Conservation (phyloP, 2,113 vertebrate species). For the Podilymbus podiceps region DNA sequence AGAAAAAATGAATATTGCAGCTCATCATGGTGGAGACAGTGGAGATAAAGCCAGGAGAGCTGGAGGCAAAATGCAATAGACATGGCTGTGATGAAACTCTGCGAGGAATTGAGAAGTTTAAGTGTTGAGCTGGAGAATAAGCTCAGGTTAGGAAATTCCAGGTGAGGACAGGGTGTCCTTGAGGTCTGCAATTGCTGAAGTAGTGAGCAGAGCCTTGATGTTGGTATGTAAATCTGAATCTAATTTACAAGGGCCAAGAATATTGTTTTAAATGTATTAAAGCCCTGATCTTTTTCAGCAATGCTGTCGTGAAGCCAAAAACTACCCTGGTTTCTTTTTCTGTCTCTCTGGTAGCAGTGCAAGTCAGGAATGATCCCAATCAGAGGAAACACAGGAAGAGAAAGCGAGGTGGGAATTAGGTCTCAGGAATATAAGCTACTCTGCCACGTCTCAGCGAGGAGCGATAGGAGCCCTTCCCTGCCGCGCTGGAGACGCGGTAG, state of each 20-base stretch:
- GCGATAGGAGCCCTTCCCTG: neutral
- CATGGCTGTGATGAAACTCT: neutral
- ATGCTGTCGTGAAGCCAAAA: neutral
- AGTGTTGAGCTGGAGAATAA: neutral
- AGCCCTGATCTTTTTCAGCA: neutral
- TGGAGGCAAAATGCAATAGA: neutral
- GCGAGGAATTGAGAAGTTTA: rapidly evolving
- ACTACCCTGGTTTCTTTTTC: neutral
- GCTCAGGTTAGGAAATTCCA: neutral
- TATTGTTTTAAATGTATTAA: neutral
- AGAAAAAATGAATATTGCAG: neutral
- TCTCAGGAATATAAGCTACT: neutral
- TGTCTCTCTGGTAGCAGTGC: neutral
- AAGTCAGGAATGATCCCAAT: neutral
- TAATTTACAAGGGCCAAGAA: neutral
- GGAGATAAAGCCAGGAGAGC: neutral
- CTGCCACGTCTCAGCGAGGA: rapidly evolving
- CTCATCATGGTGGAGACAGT: rapidly evolving
- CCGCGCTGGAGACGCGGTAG: neutral
- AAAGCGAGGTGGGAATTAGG: neutral
- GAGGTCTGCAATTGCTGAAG: neutral
- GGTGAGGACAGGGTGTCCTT: neutral
- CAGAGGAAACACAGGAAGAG: neutral
- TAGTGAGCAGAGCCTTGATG: neutral
- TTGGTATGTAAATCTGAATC: neutral